Base-by-base conservation (phyloP, 2,888 invertebrate species). In the Amphipyra berbera region DNA sequence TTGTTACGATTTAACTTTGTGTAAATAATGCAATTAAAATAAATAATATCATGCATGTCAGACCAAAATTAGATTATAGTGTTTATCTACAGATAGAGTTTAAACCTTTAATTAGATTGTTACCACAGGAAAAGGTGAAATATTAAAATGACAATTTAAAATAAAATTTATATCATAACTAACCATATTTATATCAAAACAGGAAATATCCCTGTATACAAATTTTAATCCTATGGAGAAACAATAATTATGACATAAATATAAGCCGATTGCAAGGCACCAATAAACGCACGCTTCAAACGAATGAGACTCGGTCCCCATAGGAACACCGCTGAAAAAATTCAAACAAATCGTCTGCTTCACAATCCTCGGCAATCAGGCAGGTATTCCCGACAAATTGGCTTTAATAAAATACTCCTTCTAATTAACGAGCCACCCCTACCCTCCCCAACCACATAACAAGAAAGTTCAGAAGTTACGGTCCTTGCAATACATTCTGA, bases 341-440 rank as follows among this genome's bases (percentile, higher is more conserved):
- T 71, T 75, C 78, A 74, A 78, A 82, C 88, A 88, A 90, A 90
- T 89, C 85, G 86, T 81, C 80, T 78, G 62, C 57, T 52, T 68
- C 58, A 72, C 72, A 80, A 80, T 79, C 82, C 81, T 76, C 76
- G 71, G 84, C 88, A 87, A 88, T 90, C 90, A 86, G 82, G 79
- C 93, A 92, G 93, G 93, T 93, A 93, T 91, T 89, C 81, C 83
- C 83, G 82, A 92, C 93, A 93, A 93, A 93, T 93, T 93, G 93
- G 88, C 88, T 86, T 88, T 90, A 91, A 93, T 93, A 92, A 93
- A 93, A 92, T 91, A 91, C 90, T 90, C 86, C 81, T 84, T 87
- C 88, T 91, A 92, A 93, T 93, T 93, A 93, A 92, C 89, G 92
- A 88, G 86, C 69, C 73, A 50, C 64, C 67, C 58, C 67, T 14